These are phyloP conservation scores for Thunnus maccoyii DNA, from an alignment of 2,113 vertebrate genomes.

Conservation along the genomic window DNA sequence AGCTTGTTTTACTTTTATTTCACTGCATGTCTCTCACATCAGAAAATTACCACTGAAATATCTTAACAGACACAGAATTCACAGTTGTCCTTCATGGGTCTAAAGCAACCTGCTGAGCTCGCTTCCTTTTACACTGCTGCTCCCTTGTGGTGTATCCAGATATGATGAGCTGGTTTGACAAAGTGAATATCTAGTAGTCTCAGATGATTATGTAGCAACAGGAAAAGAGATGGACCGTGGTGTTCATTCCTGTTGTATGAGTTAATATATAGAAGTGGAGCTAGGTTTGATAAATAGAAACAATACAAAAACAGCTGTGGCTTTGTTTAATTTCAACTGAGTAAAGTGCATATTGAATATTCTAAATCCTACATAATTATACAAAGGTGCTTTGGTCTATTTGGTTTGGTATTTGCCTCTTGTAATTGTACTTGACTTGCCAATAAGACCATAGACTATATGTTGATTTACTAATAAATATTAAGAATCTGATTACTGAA, in stretches of 20 bases:
- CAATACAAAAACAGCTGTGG: neutral
- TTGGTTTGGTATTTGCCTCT: neutral
- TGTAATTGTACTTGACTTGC: neutral
- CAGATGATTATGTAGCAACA: constrained; percentile 48
- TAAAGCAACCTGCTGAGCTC: constrained; percentile 1
- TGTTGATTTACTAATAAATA: neutral
- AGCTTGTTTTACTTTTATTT: neutral
- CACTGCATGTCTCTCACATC: neutral
- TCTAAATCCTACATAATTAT: neutral
- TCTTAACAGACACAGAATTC: constrained; percentile 9
- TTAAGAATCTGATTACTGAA: constrained; percentile 5
- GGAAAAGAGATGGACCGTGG: constrained; percentile 18
- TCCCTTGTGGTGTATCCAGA: constrained; percentile 87
- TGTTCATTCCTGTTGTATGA: constrained; percentile 23
- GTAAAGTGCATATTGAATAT: neutral
- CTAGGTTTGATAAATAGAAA: constrained; percentile 9
- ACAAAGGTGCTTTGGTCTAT: neutral
- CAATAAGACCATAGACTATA: neutral
- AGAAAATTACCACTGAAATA: neutral
- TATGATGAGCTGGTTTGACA: constrained; percentile 48
- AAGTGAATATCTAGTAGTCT: constrained; percentile 26
- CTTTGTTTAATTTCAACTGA: neutral
- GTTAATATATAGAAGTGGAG: constrained; percentile 4
- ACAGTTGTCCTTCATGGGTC: neutral
- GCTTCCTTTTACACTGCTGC: constrained; percentile 90